Percentiles rank a stretch among this genome's conserved stretches.
Conservation (phyloP, 2,113 vertebrate genomes). For the Dryoscopus gambensis region DNA sequence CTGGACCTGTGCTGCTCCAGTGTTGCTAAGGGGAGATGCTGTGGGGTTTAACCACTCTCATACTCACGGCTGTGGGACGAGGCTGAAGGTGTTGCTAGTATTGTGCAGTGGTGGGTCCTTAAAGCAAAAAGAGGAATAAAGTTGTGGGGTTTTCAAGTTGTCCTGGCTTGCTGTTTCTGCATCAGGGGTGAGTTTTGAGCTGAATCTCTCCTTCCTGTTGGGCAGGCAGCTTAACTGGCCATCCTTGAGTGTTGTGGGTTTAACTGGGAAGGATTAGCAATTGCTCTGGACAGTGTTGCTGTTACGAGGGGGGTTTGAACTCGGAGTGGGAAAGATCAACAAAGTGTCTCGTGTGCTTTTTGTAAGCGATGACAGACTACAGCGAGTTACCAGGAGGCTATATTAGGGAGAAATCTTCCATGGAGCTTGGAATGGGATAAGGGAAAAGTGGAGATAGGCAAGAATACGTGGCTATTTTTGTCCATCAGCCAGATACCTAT, state of each 20-base stretch:
- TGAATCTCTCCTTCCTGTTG: background rate
- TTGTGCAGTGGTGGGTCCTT: background rate
- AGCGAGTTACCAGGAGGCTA: slow-evolving; percentile 9
- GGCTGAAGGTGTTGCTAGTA: background rate
- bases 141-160: background rate
- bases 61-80: background rate
- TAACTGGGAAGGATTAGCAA: slow-evolving; percentile 52
- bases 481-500: slow-evolving; percentile 54
- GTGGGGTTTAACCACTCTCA: background rate
- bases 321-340: slow-evolving; percentile 46
- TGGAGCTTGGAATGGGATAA: slow-evolving; percentile 22
- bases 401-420: slow-evolving; percentile 55
- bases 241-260: slow-evolving; percentile 17
- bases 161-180: background rate
- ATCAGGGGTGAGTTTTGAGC: background rate
- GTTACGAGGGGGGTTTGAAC: slow-evolving; percentile 53
- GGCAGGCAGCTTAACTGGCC: slow-evolving; percentile 24
- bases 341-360: slow-evolving; percentile 42
- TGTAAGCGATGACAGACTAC: slow-evolving; percentile 54
- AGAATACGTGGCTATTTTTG: slow-evolving; percentile 60
- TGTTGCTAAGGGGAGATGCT: background rate
- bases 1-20: background rate
- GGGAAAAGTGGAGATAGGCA: slow-evolving; percentile 17
- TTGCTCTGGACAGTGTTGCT: slow-evolving; percentile 66
- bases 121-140: background rate